Base-by-base conservation (phyloP, 2,888 invertebrate species). In the Agrilus cyanescens region DNA sequence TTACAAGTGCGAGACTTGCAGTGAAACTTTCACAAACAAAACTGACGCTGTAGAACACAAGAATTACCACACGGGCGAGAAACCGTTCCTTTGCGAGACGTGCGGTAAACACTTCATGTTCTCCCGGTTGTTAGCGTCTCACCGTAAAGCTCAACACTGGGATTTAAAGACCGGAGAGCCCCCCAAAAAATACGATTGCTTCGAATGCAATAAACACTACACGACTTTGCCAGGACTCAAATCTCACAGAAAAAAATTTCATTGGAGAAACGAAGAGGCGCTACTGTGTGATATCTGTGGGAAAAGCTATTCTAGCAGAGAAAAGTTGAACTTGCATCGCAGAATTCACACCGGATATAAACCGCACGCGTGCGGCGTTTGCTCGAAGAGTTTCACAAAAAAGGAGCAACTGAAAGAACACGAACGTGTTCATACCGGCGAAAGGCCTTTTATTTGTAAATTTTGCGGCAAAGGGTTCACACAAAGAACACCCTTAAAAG, bases 381-480 rank as follows among this genome's bases (percentile, higher is more conserved):
- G 65, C 43, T 50, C 72, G 38, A 76, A 76, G 55, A 72, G 71
- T 1, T 76, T 76, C 61, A 56, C 57, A 44, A 52, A 35, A 15
- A 51, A 51, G 32, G 51, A 51, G 32, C 50, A 50, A 18, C 43
- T 50, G 12, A 50, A 51, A 32, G 51, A 51, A 30, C 25, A 25
- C 25, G 67, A 72, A 33, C 74, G 73, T 50, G 75, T 75, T 2
- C 76, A 76, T 61, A 73, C 73, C 1, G 76, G 76, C 0, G 75
- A 76, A 63, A 74, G 74, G 60, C 76, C 76, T 37, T 72, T 74
- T 62, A 72, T 74, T 47, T 76, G 76, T 59, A 67, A 72, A 48
- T 69, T 71, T 57, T 77, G 77, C 62, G 73, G 73, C 13, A 76
- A 76, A 61, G 73, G 73, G 7, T 76, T 76, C 64, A 71, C 71